These are phyloP conservation scores for Poecilia velifera DNA, from an alignment of 2,797 vertebrate species.

Conservation along the genomic window DNA sequence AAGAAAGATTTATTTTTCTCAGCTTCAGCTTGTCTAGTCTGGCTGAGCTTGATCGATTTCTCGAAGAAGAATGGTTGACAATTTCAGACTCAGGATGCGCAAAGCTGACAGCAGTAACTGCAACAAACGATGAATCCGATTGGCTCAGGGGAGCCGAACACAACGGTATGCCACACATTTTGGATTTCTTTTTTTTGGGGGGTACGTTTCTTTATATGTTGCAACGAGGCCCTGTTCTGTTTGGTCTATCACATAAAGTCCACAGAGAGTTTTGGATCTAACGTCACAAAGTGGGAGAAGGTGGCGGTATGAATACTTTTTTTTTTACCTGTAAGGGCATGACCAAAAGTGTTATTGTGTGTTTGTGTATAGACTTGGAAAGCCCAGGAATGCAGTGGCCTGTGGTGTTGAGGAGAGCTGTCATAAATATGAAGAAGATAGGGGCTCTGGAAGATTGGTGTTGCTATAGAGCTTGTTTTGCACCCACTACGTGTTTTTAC, in stretches of 20 bases:
- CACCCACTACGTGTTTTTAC: conserved; percentile 1
- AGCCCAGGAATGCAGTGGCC: background rate
- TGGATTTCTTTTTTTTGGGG: too few relatives aligned
- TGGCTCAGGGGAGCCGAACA: background rate
- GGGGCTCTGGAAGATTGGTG: conserved; percentile 6
- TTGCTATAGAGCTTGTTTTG: conserved; percentile 10
- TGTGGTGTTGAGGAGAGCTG: background rate
- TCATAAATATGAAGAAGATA: conserved; percentile 8
- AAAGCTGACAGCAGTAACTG: background rate
- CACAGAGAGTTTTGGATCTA: background rate
- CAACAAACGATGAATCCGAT: background rate
- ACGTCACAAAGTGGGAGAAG: background rate
- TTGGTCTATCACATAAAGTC: background rate
- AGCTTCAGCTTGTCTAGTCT: background rate
- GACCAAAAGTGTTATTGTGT: background rate
- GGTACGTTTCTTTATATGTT: background rate
- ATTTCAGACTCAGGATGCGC: background rate
- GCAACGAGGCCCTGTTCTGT: background rate
- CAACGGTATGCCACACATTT: background rate
- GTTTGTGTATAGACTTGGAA: conserved; percentile 15
- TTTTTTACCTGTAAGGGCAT: background rate
- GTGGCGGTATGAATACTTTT: background rate
- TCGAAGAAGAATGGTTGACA: background rate
- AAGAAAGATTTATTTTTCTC: background rate
- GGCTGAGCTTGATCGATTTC: background rate